phyloP scores from a whole-genome alignment of 2,888 invertebrate genomes.

The Drosophila mayaguana region DNA sequence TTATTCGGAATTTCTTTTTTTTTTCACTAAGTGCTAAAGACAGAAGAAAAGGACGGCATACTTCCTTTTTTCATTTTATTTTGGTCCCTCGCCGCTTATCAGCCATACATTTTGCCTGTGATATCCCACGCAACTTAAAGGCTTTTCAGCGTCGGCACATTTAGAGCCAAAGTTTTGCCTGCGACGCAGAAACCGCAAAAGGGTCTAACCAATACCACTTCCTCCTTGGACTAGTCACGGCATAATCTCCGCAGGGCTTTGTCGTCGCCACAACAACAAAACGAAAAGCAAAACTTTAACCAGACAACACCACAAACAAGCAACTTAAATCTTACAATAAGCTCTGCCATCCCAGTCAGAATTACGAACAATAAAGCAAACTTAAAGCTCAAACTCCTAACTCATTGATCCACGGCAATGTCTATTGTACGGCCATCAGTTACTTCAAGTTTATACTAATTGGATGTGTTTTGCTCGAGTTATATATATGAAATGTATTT shows the following conservation, averaged over 20 bases:
- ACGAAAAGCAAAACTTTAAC: constrained; percentile 35
- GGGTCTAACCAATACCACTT: constrained; percentile 29
- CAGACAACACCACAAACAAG: constrained; percentile 48
- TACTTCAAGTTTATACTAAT: neutral
- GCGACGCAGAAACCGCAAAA: constrained; percentile 57
- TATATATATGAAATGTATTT: neutral
- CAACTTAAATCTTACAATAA: constrained; percentile 60
- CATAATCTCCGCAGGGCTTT: constrained; percentile 62
- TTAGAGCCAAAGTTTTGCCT: constrained; percentile 54
- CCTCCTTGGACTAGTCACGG: constrained; percentile 34
- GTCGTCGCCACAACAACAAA: constrained; percentile 46
- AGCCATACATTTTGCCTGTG: constrained; percentile 48
- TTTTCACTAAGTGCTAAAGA: constrained; percentile 10
- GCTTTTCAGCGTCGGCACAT: constrained; percentile 51
- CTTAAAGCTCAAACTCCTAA: constrained; percentile 17
- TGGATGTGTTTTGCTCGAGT: neutral
- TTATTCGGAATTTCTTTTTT: constrained; percentile 21
- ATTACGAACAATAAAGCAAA: constrained; percentile 28
- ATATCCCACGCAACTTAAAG: constrained; percentile 68
- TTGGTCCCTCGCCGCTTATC: constrained; percentile 43
- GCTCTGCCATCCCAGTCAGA: constrained; percentile 41
- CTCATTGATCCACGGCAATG: neutral
- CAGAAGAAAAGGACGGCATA: constrained; percentile 11
- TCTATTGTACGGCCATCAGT: neutral
- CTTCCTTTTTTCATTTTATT: neutral